phyloP scores from a whole-genome alignment of 2,888 invertebrate species.

The Epirrhoe alternata region DNA sequence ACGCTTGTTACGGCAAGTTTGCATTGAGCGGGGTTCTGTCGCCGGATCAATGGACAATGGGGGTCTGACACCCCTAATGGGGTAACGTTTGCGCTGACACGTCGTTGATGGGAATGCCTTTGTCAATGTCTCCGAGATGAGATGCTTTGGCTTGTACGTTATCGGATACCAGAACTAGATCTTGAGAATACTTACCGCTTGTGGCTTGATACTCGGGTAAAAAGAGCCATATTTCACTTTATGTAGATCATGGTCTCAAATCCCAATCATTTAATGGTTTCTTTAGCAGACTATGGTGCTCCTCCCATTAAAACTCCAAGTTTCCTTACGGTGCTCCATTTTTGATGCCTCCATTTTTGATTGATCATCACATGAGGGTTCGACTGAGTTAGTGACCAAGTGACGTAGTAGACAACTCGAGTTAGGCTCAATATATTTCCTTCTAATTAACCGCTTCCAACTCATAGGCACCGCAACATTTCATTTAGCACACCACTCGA shows the following conservation, averaged over 20 bases:
- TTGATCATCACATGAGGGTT: too few species aligned
- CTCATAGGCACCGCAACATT: constrained; percentile 16
- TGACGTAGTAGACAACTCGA: neutral
- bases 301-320: too few species aligned
- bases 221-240: too few species aligned
- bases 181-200: too few species aligned
- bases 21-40: constrained; percentile 61
- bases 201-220: too few species aligned
- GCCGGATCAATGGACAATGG: constrained; percentile 61
- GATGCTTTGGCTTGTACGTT: constrained; percentile 10
- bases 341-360: neutral
- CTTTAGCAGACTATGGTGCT: too few species aligned
- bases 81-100: constrained; percentile 52
- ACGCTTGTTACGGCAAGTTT: constrained; percentile 77
- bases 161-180: neutral
- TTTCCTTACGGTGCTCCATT: too few species aligned
- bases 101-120: constrained; percentile 34
- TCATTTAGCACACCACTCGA: constrained; percentile 26
- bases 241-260: too few species aligned
- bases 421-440: neutral
- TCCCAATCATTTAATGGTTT: too few species aligned
- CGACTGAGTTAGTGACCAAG: too few species aligned
- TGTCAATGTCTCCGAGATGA: constrained; percentile 39
- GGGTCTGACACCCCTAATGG: constrained; percentile 61
- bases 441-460: constrained; percentile 29